A percentile compares a stretch with the other conserved stretches of the same genome.
phyloP scores from a whole-genome alignment of 37 sponge, comb jelly and placozoan species.

The Spongilla lacustris region DNA sequence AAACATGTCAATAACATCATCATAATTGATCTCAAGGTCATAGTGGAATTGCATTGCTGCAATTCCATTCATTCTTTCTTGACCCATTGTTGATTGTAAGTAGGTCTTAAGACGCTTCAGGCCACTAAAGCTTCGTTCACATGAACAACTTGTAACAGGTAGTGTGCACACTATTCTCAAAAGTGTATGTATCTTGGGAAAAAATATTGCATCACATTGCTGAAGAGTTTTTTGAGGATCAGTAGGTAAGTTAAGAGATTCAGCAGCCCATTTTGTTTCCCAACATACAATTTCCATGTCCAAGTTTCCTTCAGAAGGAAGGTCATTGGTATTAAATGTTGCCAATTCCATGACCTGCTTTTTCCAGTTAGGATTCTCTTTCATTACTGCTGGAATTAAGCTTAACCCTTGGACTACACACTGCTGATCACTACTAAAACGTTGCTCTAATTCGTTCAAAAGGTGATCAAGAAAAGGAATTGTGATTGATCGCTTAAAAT shows the following conservation, averaged over 20 bases:
- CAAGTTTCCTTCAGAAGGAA: slow-evolving; percentile 4
- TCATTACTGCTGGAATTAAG: slow-evolving; percentile 28
- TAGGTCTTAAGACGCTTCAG: slow-evolving; percentile 48
- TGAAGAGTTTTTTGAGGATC: too few relatives aligned
- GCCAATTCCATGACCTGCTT: neutral
- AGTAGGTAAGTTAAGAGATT: too few relatives aligned
- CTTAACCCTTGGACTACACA: slow-evolving; percentile 23
- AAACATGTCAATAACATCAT: slow-evolving; percentile 36
- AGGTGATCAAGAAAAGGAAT: slow-evolving; percentile 39
- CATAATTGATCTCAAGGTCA: slow-evolving; percentile 10
- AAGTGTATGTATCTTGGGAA: slow-evolving; percentile 28
- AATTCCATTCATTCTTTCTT: slow-evolving; percentile 51
- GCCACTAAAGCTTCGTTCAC: slow-evolving; percentile 35
- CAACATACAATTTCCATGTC: slow-evolving; percentile 21
- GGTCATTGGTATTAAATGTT: neutral
- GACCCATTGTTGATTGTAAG: slow-evolving; percentile 38
- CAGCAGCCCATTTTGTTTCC: slow-evolving; percentile 14
- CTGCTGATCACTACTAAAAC: slow-evolving; percentile 13
- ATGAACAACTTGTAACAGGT: slow-evolving; percentile 42
- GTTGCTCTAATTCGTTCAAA: slow-evolving; percentile 1
- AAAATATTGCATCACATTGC: neutral
- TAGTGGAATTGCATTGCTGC: slow-evolving; percentile 38
- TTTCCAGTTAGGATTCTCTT: neutral
- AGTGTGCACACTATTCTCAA: slow-evolving; percentile 23
- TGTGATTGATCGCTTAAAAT: slow-evolving; percentile 29